These are phyloP conservation scores for Cardiocondyla obscurior DNA, from an alignment of 1,140 invertebrate genomes.

Conservation along the genomic window DNA sequence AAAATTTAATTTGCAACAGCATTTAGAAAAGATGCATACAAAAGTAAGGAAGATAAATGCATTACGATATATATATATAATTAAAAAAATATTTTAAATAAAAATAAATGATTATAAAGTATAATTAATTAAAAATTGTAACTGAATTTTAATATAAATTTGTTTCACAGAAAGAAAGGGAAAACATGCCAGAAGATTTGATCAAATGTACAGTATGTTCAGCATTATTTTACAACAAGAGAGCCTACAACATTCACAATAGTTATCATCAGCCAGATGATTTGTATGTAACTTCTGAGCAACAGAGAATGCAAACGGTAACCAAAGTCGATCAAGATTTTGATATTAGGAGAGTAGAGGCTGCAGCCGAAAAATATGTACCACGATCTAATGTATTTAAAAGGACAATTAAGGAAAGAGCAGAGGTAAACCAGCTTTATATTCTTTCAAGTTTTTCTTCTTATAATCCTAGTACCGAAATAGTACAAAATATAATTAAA, in stretches of 20 bases:
- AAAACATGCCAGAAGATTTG: conserved; percentile 84
- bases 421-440: conserved; percentile 62
- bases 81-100: neutral
- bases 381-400: conserved; percentile 72
- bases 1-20: conserved; percentile 88
- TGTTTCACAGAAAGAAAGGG: conserved; percentile 82
- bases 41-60: conserved; percentile 66
- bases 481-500: too few species aligned
- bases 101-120: neutral
- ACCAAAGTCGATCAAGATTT: conserved; percentile 86
- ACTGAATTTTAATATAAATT: neutral
- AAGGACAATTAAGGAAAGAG: conserved; percentile 62
- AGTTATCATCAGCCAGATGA: conserved; percentile 87
- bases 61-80: neutral
- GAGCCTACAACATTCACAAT: conserved; percentile 87
- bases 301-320: conserved; percentile 85
- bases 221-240: conserved; percentile 87
- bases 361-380: conserved; percentile 82
- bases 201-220: conserved; percentile 87
- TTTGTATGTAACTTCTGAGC: conserved; percentile 87
- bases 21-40: conserved; percentile 86
- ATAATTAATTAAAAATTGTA: neutral
- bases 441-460: neutral
- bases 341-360: conserved; percentile 84
- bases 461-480: neutral